Percentiles rank a stretch among this genome's conserved stretches.
Evolutionary conservation across 2,113 vertebrate genomes (phyloP).

Genomic region (Recurvirostra avosetta): DNA sequence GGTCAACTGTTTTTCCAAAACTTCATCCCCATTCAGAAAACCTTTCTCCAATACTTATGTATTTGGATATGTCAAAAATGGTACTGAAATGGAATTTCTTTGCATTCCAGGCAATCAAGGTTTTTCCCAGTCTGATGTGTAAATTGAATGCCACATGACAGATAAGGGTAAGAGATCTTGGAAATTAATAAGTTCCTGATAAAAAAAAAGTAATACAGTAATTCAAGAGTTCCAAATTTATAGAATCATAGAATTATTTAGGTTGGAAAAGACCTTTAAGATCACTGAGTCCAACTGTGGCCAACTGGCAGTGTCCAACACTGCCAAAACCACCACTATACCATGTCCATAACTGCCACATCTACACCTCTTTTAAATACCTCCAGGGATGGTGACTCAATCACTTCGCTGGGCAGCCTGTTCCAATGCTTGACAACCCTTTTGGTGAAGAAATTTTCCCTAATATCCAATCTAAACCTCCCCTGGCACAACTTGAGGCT

Average conservation of each 20-base stretch:
- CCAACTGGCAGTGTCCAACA: neutral
- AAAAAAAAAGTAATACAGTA: neutral
- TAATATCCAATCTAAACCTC: neutral
- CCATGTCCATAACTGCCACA: neutral
- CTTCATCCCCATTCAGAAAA: neutral
- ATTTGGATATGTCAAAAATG: neutral
- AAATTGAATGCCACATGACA: neutral
- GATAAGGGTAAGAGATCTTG: neutral
- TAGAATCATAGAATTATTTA: neutral
- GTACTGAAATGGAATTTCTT: neutral
- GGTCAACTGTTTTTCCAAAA: neutral
- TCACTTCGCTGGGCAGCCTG: neutral
- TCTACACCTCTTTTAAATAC: neutral
- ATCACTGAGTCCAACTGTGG: neutral
- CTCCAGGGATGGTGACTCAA: neutral
- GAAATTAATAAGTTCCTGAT: neutral
- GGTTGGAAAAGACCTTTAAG: neutral
- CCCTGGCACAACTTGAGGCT: neutral
- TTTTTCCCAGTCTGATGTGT: neutral
- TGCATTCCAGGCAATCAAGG: neutral
- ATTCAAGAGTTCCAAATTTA: neutral
- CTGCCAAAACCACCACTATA: neutral
- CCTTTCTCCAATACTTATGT: neutral
- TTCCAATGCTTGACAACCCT: neutral
- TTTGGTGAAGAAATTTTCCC: neutral